These are phyloP conservation scores for Pedionomus torquatus DNA, from an alignment of 2,113 vertebrate genomes.

Conservation along the genomic window DNA sequence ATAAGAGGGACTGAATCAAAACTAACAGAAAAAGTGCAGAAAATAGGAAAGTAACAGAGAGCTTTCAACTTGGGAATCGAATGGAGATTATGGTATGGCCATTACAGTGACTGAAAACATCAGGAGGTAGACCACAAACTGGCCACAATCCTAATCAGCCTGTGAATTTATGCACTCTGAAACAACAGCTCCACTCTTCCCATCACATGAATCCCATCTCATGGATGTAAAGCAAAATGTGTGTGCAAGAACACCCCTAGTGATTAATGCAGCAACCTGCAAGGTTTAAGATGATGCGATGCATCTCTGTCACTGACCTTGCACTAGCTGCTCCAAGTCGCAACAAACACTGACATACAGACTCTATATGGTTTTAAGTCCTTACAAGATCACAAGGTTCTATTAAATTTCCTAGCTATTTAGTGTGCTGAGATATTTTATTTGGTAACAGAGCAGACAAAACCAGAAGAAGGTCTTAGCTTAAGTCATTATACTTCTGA, in stretches of 20 bases:
- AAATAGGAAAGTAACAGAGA: neutral
- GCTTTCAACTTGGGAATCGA: neutral
- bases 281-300: neutral
- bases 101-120: slow-evolving; percentile 6
- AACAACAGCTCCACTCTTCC: neutral
- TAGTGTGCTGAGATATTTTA: neutral
- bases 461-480: neutral
- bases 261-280: neutral
- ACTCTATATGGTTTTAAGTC: neutral
- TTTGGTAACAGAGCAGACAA: neutral
- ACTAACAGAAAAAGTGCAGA: neutral
- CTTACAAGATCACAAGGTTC: neutral
- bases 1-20: neutral
- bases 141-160: neutral
- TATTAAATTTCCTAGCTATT: neutral
- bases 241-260: neutral
- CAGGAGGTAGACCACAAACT: neutral
- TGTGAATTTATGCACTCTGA: neutral
- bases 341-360: neutral
- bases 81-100: neutral
- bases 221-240: fast-evolving
- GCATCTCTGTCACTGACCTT: fast-evolving
- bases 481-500: neutral
- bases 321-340: neutral
- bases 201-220: neutral